Conservation (phyloP, 2,888 invertebrate species). For the Limnephilus auricula region DNA sequence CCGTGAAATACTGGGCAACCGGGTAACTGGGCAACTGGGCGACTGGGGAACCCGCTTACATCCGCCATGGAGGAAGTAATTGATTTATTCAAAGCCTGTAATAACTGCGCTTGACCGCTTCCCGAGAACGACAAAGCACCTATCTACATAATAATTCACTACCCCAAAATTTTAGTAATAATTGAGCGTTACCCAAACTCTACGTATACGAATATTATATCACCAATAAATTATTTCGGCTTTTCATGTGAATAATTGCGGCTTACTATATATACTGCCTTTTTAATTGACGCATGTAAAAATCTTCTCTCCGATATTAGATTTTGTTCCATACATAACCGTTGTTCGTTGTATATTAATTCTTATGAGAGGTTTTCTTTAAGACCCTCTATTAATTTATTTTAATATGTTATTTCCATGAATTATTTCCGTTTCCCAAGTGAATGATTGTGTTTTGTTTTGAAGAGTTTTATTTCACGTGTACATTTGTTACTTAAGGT, state of each 20-base stretch:
- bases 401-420: no score
- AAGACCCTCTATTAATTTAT: no score
- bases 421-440: no score
- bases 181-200: background rate
- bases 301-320: background rate
- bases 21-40: background rate
- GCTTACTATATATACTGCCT: background rate
- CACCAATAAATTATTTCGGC: background rate
- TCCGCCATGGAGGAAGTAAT: conserved; percentile 32
- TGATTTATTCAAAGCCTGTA: conserved; percentile 34
- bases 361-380: no score
- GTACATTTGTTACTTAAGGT: no score
- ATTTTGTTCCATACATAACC: background rate
- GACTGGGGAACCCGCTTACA: background rate
- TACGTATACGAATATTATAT: background rate
- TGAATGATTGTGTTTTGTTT: no score
- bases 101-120: conserved; percentile 46
- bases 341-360: background rate
- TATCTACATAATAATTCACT: conserved; percentile 33
- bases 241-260: background rate
- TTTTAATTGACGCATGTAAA: background rate
- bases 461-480: no score
- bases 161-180: conserved; percentile 5
- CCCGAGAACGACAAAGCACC: conserved; percentile 29
- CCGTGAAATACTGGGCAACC: background rate